Conservation (phyloP, 2,797 vertebrate genomes). For the Cirrhinus mrigala region DNA sequence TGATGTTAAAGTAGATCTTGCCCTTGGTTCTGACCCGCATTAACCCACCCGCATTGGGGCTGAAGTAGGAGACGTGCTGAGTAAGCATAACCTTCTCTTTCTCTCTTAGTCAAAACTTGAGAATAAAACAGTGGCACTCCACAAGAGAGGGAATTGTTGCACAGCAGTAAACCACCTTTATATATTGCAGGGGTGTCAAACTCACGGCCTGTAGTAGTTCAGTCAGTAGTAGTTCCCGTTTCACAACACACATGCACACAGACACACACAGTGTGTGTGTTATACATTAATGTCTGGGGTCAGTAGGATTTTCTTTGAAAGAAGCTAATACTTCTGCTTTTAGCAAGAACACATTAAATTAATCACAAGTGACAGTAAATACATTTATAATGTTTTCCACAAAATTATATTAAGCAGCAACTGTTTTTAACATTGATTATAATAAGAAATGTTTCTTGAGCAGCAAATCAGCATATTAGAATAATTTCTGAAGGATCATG, state of each 20-base stretch:
- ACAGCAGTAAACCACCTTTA: slow-evolving; percentile 11
- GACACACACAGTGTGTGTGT: too few species aligned
- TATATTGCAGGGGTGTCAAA: neutral
- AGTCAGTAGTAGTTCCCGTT: neutral
- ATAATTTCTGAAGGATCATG: too few species aligned
- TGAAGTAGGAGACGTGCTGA: slow-evolving; percentile 40
- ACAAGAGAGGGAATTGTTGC: slow-evolving; percentile 33
- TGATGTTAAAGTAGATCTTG: slow-evolving; percentile 35
- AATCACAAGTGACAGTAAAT: too few species aligned
- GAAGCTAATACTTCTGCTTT: neutral
- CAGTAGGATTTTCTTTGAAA: accelerated
- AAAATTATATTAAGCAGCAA: neutral
- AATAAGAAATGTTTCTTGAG: too few species aligned
- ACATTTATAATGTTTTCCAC: neutral
- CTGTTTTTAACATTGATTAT: too few species aligned
- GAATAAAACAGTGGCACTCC: slow-evolving; percentile 1
- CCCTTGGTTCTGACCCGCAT: slow-evolving; percentile 26
- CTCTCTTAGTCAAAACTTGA: slow-evolving; percentile 10
- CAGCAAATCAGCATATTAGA: too few species aligned
- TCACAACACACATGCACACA: neutral
- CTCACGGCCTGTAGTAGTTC: neutral
- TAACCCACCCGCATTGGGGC: slow-evolving; percentile 19
- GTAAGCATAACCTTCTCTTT: slow-evolving; percentile 30
- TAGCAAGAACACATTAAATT: too few species aligned
- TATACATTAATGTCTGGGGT: neutral